Percentiles rank a stretch among this genome's conserved stretches.
Evolutionary conservation across 2,888 invertebrate genomes (phyloP).

Genomic region (Dasypolia templi): DNA sequence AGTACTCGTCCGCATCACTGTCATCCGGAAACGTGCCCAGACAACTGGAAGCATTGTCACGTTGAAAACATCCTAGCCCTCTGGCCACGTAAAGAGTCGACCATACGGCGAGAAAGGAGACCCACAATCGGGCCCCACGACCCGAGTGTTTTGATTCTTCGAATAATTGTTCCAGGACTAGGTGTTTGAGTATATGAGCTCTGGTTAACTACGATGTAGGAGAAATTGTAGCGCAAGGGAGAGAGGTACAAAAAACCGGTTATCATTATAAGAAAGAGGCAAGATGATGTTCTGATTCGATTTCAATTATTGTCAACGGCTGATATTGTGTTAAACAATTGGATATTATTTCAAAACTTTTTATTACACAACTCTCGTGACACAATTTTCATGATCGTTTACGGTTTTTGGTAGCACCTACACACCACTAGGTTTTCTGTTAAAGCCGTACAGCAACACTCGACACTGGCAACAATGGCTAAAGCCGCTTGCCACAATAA

Average conservation of each 20-base stretch:
- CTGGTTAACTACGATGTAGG: neutral
- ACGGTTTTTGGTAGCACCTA: neutral
- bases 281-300: neutral
- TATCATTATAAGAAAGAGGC: neutral
- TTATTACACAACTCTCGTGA: neutral
- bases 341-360: neutral
- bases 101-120: too few species aligned
- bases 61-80: too few species aligned
- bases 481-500: too few species aligned
- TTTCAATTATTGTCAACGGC: neutral
- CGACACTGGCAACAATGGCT: too few species aligned
- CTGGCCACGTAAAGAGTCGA: too few species aligned
- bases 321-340: neutral
- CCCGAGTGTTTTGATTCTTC: too few species aligned
- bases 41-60: too few species aligned
- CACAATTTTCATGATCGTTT: neutral
- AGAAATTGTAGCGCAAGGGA: too few species aligned
- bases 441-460: neutral
- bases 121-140: too few species aligned
- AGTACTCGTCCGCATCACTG: too few species aligned
- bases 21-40: too few species aligned
- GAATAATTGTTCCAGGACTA: neutral
- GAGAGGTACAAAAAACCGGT: too few species aligned
- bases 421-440: conserved; percentile 17
- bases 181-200: neutral